Evolutionary conservation across 2,888 invertebrate species (phyloP), one percentile per base, ranked within the genome.

Genomic region (Xestia sexstrigata): DNA sequence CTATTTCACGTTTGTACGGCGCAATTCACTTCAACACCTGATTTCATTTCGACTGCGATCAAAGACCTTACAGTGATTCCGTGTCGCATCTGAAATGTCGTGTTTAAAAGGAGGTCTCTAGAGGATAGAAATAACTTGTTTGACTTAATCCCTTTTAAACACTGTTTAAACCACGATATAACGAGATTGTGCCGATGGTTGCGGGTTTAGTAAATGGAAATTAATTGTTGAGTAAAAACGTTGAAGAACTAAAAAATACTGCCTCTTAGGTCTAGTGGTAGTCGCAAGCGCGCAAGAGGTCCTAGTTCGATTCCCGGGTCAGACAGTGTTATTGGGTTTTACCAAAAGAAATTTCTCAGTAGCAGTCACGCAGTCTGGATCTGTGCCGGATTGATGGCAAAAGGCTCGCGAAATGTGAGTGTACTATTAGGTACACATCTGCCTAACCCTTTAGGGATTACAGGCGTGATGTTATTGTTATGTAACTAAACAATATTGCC

Each of bases 21-120:
- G 52, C 73, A 82, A 78, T 78, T 75, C 49, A 82, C 49, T 69
- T 58, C 42, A 45, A 42, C 52, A 70, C 58, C 65, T 68, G 72
- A 68, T 70, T 65, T 39, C 6, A 76, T 70, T 60, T 47, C 23
- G 6, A 47, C 47, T 35, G 82, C 49, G 67, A 78, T 68, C 83
- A 78, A 81, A 70, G 17, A 68, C 17, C 15, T 78, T 47, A 20
- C 45, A 45, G n/a, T 55, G 30, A 62, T 47, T 79, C n/a, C 73
- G 49, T 52, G 45, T 45, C 52, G 26, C 20, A 45, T 30, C 15
- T 8, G 2, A 42, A 45, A 11, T 52, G 1, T 26, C 60, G 73
- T 62, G 52, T 47, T 55, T 11, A 15, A 73, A 81, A 70, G 52
- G 11, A 52, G n/a, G 23, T 73, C 80, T 5, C 42, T 5, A 15